Conservation (phyloP, 2,797 vertebrate genomes). For the Garrulus glandarius region DNA sequence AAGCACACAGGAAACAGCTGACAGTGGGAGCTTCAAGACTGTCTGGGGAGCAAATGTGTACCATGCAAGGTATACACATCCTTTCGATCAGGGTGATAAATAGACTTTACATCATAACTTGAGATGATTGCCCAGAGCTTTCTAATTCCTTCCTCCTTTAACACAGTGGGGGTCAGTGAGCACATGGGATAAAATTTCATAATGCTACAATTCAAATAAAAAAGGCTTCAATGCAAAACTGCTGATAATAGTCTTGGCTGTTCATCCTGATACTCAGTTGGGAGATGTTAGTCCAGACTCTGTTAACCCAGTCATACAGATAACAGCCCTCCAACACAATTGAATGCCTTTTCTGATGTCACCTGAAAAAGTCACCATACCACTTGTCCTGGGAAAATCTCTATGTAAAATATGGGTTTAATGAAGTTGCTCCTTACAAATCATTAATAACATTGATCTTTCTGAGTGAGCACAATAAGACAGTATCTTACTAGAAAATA, state of each 20-base stretch:
- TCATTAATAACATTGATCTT: background rate
- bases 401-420: background rate
- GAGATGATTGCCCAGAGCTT: background rate
- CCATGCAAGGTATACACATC: background rate
- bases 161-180: background rate
- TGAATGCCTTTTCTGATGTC: background rate
- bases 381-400: background rate
- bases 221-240: background rate
- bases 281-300: background rate
- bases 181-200: background rate
- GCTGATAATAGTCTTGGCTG: background rate
- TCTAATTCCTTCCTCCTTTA: background rate
- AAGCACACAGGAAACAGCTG: background rate
- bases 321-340: background rate
- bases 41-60: background rate
- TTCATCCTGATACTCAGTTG: background rate
- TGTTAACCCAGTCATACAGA: background rate
- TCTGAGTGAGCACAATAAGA: background rate
- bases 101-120: background rate
- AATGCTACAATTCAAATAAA: background rate
- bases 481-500: background rate
- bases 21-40: background rate
- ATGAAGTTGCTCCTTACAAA: background rate
- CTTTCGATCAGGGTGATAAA: background rate
- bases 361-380: background rate